phyloP scores from a whole-genome alignment of 2,797 vertebrate genomes.

The Paguma larvata region DNA sequence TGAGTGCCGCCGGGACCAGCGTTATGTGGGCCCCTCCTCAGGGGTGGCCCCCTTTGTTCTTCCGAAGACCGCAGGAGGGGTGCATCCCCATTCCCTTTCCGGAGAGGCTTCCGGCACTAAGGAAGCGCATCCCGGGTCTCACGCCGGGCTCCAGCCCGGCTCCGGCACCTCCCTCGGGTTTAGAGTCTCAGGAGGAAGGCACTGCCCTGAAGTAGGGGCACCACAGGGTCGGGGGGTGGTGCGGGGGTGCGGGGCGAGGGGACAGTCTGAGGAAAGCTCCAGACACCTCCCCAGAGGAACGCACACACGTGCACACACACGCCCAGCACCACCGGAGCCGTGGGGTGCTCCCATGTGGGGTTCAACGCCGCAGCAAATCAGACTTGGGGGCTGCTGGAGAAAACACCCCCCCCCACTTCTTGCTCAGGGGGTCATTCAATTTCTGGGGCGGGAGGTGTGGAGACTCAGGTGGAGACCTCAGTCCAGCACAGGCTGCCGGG shows the following conservation, averaged over 20 bases:
- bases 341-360: fast-evolving
- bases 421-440: fast-evolving
- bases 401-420: fast-evolving
- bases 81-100: background rate
- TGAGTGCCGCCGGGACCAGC: fast-evolving
- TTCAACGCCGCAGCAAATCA: fast-evolving
- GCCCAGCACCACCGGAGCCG: background rate
- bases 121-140: background rate
- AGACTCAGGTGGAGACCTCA: background rate
- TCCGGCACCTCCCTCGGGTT: background rate
- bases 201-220: background rate
- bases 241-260: background rate
- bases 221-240: too few species aligned
- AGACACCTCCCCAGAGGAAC: background rate
- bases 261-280: background rate
- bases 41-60: background rate
- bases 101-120: background rate
- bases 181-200: background rate
- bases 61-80: background rate
- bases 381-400: background rate
- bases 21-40: background rate
- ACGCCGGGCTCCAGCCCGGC: background rate
- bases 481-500: fast-evolving
- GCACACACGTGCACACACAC: background rate
- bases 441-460: background rate